Base-by-base conservation (phyloP, 2,113 vertebrate genomes). In the Anhinga rufa region DNA sequence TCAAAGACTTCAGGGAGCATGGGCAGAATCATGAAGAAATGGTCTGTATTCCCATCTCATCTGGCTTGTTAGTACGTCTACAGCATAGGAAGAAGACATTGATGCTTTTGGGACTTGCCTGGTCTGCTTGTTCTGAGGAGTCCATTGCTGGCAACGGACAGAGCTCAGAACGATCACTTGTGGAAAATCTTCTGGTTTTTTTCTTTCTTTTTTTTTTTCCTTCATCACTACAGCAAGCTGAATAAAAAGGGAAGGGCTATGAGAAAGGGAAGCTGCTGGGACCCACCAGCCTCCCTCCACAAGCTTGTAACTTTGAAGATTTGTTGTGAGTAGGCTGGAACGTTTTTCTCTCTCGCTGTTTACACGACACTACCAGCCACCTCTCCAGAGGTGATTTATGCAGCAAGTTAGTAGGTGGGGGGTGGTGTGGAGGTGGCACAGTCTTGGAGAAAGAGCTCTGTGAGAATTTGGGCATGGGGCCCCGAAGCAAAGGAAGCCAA, bases 81-180 rank as follows among this genome's bases (percentile, higher is more conserved):
- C 7, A 2, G 80, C 52, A 69, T 42, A 86, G 81, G 92, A 96
- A 68, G 82, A 79, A 68, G 86, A 70, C 86, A 55, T 74, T 91
- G 84, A 90, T 90, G 66, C 58, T 74, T 65, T 58, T 14, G 36
- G 91, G 92, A 82, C 81, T 88, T 76, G 64, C 55, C 86, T 64
- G 82, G 46, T 86, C 51, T 90, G 86, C 80, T 86, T 79, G 38
- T 71, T 94, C 77, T 79, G 72, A 93, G 66, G 58, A 93, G 75
- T 93, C 96, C 60, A 7, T 97, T 97, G 97, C 97, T 96, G 97
- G 97, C 97, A 93, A 95, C 9, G 83, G 97, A 86, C 38, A 55
- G 31, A 76, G 90, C 58, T 94, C 51, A 29, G 80, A 93, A 80
- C 61, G 84, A 91, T 86, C 51, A 58, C 24, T 82, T n/a, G 58